A percentile compares a stretch with the other conserved stretches of the same genome.
These are phyloP conservation scores for Aspiorhynchus laticeps DNA, from an alignment of 2,113 vertebrate genomes.

Conservation along the genomic window DNA sequence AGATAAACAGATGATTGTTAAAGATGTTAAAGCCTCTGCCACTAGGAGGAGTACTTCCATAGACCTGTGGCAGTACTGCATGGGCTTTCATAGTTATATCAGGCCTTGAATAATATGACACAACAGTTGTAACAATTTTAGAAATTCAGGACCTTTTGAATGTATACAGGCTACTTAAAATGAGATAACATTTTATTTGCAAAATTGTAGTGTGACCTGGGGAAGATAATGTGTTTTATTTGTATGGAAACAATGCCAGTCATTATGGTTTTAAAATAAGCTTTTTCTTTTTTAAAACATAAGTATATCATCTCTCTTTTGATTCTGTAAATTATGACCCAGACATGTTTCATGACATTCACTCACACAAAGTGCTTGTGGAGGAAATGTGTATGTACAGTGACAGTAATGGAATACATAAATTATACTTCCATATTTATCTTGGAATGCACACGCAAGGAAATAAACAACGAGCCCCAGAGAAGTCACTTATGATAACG, in stretches of 20 bases:
- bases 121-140: background rate
- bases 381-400: background rate
- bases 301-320: background rate
- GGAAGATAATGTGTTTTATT: background rate
- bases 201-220: background rate
- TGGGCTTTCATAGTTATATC: background rate
- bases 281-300: background rate
- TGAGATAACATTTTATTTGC: background rate
- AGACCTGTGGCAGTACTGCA: slow-evolving; percentile 15
- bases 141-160: background rate
- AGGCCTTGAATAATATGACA: background rate
- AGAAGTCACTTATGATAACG: background rate
- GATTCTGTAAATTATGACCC: background rate
- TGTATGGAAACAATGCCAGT: background rate
- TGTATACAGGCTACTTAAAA: background rate
- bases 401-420: background rate
- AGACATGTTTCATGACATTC: background rate
- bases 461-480: background rate
- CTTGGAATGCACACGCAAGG: background rate
- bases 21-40: slow-evolving; percentile 37
- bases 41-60: slow-evolving; percentile 71
- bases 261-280: background rate
- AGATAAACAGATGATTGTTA: background rate
- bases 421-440: background rate
- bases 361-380: background rate